Conservation (phyloP, 92 coral and sea anemone genomes). For the Pocillopora grandis region DNA sequence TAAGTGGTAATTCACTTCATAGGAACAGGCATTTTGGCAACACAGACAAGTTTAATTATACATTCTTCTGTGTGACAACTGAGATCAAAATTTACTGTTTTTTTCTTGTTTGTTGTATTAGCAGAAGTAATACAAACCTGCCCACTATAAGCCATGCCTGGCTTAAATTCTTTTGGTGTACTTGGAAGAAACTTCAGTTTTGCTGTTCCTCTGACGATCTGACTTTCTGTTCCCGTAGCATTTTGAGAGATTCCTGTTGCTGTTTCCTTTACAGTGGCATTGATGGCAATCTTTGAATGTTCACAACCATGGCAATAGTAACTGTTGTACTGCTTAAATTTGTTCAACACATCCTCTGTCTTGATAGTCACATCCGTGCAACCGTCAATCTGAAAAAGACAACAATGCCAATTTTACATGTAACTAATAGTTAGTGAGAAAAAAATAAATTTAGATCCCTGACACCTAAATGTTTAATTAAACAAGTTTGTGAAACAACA, state of each 20-base stretch:
- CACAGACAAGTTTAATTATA: too few species aligned
- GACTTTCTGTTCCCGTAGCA: conserved; percentile 50
- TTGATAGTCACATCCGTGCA: conserved; percentile 74
- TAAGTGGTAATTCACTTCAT: too few species aligned
- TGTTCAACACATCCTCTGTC: conserved; percentile 20
- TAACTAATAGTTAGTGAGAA: not conserved
- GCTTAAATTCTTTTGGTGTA: conserved; percentile 76
- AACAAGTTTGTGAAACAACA: too few species aligned
- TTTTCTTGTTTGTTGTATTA: too few species aligned
- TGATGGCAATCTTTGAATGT: conserved; percentile 40
- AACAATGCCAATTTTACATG: not conserved
- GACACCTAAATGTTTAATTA: not conserved
- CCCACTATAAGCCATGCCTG: conserved; percentile 84
- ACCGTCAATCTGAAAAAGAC: conserved; percentile 66
- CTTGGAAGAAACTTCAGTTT: conserved; percentile 52
- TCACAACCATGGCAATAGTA: conserved; percentile 30
- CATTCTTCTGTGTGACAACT: too few species aligned
- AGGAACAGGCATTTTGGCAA: too few species aligned
- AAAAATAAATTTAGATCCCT: not conserved
- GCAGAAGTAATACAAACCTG: conserved; percentile 47
- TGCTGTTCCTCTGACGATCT: conserved; percentile 48
- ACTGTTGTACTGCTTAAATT: not conserved
- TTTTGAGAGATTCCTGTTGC: conserved; percentile 78
- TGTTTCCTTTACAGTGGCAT: conserved; percentile 77
- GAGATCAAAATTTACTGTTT: too few species aligned